Percentiles rank a stretch among this genome's conserved stretches.
These are phyloP conservation scores for Chlorodrepanis virens DNA, from an alignment of 2,113 vertebrate species.

Conservation along the genomic window DNA sequence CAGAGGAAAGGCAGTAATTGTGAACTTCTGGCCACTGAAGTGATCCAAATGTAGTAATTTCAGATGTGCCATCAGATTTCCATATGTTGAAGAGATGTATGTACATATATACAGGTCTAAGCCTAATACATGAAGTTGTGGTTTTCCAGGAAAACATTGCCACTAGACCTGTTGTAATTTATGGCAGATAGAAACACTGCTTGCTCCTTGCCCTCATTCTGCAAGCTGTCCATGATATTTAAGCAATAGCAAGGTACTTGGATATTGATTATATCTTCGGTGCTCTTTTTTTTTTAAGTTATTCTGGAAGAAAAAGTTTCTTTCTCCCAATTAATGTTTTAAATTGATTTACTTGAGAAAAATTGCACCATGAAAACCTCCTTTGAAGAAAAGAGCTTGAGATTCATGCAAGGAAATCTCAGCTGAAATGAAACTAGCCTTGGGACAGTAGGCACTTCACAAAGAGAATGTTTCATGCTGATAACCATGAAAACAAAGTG, in stretches of 20 bases:
- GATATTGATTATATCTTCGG: conserved; percentile 2
- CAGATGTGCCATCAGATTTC: not conserved
- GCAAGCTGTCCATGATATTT: conserved; percentile 63
- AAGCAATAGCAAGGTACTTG: conserved; percentile 53
- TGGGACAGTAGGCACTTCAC: conserved; percentile 32
- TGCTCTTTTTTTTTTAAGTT: not conserved
- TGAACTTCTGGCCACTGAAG: not conserved
- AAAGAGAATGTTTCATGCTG: conserved; percentile 60
- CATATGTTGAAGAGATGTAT: not conserved
- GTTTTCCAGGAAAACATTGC: not conserved
- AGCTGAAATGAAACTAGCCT: conserved; percentile 53
- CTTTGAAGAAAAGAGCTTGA: conserved; percentile 62
- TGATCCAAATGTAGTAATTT: not conserved
- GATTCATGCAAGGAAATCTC: conserved; percentile 2
- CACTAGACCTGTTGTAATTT: not conserved
- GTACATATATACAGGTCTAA: not conserved
- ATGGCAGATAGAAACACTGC: not conserved
- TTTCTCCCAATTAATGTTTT: conserved; percentile 49
- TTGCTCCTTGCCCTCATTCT: not conserved
- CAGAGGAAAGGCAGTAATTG: not conserved
- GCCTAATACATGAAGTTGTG: not conserved
- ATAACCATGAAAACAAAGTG: conserved; percentile 59
- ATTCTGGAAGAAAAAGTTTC: conserved; percentile 28
- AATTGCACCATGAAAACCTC: conserved; percentile 25
- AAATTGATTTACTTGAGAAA: conserved; percentile 69